Evolutionary conservation across 2,113 vertebrate genomes (phyloP).

Genomic region (Brachypodius melanocephalos): DNA sequence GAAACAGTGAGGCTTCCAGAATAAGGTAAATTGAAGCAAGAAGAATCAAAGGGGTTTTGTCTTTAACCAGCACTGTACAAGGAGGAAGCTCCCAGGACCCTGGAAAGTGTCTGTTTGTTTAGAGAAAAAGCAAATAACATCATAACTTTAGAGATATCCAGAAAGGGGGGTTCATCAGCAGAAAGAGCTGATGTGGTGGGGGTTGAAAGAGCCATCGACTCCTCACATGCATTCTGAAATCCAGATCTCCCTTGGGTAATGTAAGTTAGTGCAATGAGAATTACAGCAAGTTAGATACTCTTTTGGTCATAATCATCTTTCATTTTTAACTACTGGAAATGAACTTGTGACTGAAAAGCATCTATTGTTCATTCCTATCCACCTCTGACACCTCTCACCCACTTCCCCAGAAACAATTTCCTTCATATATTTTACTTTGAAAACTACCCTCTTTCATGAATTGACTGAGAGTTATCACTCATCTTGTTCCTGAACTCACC

Average conservation of each 20-base stretch:
- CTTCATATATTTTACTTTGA: background rate
- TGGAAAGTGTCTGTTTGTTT: background rate
- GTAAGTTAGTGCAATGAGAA: background rate
- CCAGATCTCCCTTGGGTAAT: background rate
- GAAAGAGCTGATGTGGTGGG: background rate
- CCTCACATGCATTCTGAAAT: background rate
- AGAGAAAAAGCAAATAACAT: background rate
- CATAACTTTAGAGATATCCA: background rate
- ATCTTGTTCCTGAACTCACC: background rate
- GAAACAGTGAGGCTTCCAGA: background rate
- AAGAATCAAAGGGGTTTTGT: background rate
- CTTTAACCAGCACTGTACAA: background rate
- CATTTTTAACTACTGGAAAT: conserved; percentile 21
- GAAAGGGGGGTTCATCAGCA: background rate
- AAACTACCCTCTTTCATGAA: background rate
- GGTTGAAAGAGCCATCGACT: background rate
- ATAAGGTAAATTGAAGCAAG: background rate
- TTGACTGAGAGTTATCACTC: background rate
- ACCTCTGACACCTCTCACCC: conserved; percentile 6
- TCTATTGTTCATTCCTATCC: background rate
- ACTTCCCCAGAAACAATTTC: background rate
- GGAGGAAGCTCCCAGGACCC: background rate
- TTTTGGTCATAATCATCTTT: background rate
- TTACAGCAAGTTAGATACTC: background rate
- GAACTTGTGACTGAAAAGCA: background rate